phyloP scores from a whole-genome alignment of 2,888 invertebrate genomes.

The Augochlorella aurata region DNA sequence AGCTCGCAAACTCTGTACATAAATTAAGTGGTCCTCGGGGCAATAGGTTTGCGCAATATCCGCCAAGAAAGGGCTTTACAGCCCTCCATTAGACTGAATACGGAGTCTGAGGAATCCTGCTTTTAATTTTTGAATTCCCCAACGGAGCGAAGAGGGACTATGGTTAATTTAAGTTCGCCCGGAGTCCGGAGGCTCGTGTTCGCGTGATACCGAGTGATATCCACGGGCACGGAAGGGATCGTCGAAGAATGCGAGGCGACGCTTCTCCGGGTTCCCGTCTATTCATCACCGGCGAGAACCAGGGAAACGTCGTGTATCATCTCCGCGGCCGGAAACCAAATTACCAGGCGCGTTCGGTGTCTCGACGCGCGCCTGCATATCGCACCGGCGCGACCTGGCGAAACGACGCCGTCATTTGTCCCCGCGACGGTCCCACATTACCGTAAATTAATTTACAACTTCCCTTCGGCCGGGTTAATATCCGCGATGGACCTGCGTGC shows the following conservation, averaged over 20 bases:
- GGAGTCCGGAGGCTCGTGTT: background rate
- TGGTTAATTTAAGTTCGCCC: slow-evolving; percentile 14
- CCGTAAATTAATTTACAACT: slow-evolving; percentile 58
- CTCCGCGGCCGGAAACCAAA: slow-evolving; percentile 42
- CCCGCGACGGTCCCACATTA: slow-evolving; percentile 26
- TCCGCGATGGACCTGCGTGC: slow-evolving; percentile 33
- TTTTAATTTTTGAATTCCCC: background rate
- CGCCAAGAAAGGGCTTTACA: no score
- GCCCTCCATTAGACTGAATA: no score
- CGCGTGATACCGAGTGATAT: slow-evolving; percentile 3
- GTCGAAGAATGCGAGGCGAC: background rate
- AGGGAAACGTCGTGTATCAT: slow-evolving; percentile 28
- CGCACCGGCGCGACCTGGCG: background rate
- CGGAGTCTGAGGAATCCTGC: no score
- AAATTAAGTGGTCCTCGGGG: no score
- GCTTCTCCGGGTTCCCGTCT: slow-evolving; percentile 20
- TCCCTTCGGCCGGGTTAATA: slow-evolving; percentile 40
- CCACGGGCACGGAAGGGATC: background rate
- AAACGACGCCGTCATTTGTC: slow-evolving; percentile 33
- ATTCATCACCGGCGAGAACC: slow-evolving; percentile 29
- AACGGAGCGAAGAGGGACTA: slow-evolving; percentile 5
- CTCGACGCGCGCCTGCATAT: background rate
- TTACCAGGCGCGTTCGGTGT: slow-evolving; percentile 22
- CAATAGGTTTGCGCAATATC: no score
- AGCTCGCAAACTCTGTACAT: no score